These are phyloP conservation scores for Leucania comma DNA, from an alignment of 2,888 invertebrate species.

Conservation along the genomic window DNA sequence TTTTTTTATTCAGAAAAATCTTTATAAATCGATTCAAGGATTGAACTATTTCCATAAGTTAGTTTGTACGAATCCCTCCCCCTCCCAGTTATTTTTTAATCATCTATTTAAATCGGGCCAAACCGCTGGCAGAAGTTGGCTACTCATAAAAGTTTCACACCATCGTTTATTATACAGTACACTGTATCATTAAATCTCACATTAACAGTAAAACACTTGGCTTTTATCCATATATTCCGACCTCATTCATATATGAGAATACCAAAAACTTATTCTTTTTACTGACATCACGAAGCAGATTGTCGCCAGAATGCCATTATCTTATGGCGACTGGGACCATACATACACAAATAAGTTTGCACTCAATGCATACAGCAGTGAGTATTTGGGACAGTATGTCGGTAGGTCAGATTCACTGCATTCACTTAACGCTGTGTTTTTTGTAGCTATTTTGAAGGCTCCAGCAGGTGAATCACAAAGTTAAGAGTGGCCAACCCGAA, in stretches of 20 bases:
- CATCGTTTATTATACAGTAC: neutral
- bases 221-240: slow-evolving; percentile 30
- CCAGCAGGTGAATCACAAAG: too few species aligned
- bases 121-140: neutral
- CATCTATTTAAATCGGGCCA: too few species aligned
- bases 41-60: too few species aligned
- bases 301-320: slow-evolving; percentile 24
- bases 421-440: neutral
- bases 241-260: neutral
- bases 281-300: slow-evolving; percentile 20
- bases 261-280: neutral
- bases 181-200: slow-evolving; percentile 16
- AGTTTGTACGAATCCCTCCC: too few species aligned
- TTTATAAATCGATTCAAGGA: too few species aligned
- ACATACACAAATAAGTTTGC: slow-evolving; percentile 27
- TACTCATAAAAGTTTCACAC: neutral
- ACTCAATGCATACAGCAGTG: slow-evolving; percentile 11
- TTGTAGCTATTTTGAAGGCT: neutral
- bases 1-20: too few species aligned
- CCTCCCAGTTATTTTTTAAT: too few species aligned
- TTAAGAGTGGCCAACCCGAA: too few species aligned
- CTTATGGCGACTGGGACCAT: slow-evolving; percentile 18
- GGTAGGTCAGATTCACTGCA: slow-evolving; percentile 16
- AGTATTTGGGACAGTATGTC: slow-evolving; percentile 29
- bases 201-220: slow-evolving; percentile 41